Base-by-base conservation (phyloP, 2,888 invertebrate genomes). In the Drosophila emarginata region DNA sequence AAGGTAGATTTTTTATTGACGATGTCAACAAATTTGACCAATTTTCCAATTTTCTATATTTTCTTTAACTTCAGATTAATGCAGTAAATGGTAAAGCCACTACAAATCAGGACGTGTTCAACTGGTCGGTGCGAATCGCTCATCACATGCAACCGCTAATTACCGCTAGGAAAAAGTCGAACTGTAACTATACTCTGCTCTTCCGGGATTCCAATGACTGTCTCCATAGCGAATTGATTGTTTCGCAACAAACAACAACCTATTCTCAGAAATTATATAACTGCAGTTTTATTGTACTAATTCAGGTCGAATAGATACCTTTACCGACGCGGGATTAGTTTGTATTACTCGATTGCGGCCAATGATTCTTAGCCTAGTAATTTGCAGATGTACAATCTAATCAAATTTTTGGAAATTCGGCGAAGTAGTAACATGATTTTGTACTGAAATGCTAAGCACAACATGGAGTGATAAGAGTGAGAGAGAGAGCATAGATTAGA, bases 161-260 rank as follows among this genome's bases (percentile, higher is more conserved):
- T 77, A 21, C 4, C n/a, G 0, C n/a, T 60, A 5, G 77, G 78
- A 18, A 68, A 64, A 2, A 71, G 71, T 51, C 76, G 79, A 40
- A 67, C 74, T 2, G 59, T 76, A 3, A 70, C 72, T 0, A 81
- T 88, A 57, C 23, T 84, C 1, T 79, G 80, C 39, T 82, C 87
- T 4, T 81, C 83, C 5, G 88, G 88, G 5, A 9, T 73, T 11
- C 78, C 81, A 0, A 88, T 87, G 59, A 79, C 79, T 14, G 78
- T 83, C 28, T 71, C 67, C 23, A 51, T 81, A 5, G 72, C 75
- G 0, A 75, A 77, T 36, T 56, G 68, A 2, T 32, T 59, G 18
- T 21, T 74, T 12, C 15, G n/a, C 18, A 52, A 12, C n/a, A n/a
- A n/a, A n/a, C n/a, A n/a, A n/a, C n/a, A n/a, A n/a, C n/a, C n/a